Conservation (phyloP, 2,797 vertebrate genomes). For the Xiphophorus birchmanni region DNA sequence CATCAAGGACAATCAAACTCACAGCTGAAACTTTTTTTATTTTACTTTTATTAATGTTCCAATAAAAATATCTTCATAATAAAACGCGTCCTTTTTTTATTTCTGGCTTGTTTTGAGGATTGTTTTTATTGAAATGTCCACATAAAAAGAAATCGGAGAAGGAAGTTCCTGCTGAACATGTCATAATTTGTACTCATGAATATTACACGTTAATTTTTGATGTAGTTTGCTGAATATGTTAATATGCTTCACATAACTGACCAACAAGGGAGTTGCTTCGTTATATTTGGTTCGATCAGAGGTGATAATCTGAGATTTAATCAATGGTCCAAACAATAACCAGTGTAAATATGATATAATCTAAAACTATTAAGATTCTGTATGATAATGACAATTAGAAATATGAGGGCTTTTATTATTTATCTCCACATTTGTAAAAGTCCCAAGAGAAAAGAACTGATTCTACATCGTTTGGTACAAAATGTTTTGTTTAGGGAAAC, state of each 20-base stretch:
- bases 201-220: neutral
- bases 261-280: neutral
- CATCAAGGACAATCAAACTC: constrained; percentile 54
- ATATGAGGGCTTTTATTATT: neutral
- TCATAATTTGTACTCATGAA: neutral
- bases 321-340: neutral
- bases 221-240: neutral
- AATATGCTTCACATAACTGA: neutral
- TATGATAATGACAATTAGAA: neutral
- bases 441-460: neutral
- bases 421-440: neutral
- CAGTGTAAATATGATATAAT: neutral
- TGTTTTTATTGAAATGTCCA: neutral
- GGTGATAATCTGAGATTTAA: neutral
- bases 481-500: neutral
- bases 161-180: neutral
- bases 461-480: neutral
- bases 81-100: constrained; percentile 18
- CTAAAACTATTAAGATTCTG: neutral
- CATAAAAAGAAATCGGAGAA: neutral
- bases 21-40: constrained; percentile 40
- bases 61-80: constrained; percentile 59
- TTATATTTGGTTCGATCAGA: neutral
- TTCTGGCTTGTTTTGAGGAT: neutral
- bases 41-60: constrained; percentile 49